phyloP scores from a whole-genome alignment of 2,113 vertebrate species.

The Rhinoderma darwinii region DNA sequence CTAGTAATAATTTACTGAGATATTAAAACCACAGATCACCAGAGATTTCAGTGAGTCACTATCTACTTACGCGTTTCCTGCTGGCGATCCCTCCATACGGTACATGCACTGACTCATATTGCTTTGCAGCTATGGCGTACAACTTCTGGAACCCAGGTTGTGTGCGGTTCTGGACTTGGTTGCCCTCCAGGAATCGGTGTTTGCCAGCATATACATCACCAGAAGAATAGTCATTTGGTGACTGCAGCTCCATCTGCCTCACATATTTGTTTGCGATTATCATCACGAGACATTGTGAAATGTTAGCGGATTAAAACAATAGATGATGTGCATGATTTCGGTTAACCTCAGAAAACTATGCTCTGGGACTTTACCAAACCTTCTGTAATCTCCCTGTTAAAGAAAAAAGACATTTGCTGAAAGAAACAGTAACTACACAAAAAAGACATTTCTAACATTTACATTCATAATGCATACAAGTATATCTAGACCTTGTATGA shows the following conservation, averaged over 20 bases:
- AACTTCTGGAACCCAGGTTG: neutral
- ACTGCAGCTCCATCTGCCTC: constrained; percentile 17
- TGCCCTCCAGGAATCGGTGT: constrained; percentile 25
- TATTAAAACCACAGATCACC: constrained; percentile 43
- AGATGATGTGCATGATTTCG: constrained; percentile 24
- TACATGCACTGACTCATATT: constrained; percentile 28
- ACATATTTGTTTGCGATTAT: constrained; percentile 20
- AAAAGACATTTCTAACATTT: neutral
- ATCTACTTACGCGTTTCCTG: constrained; percentile 12
- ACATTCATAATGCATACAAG: neutral
- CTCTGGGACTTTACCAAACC: constrained; percentile 21
- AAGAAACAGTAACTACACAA: neutral
- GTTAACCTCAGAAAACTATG: constrained; percentile 19
- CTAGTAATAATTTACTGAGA: constrained; percentile 47
- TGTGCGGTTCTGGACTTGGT: neutral
- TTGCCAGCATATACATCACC: constrained; percentile 42
- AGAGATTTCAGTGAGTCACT: constrained; percentile 21
- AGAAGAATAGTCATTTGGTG: neutral
- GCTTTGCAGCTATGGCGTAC: neutral
- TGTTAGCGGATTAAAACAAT: constrained; percentile 25
- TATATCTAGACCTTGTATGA: constrained; percentile 16
- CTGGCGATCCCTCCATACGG: neutral
- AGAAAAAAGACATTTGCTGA: neutral
- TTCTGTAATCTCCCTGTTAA: neutral
- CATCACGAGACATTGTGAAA: constrained; percentile 27